Conservation (phyloP, 2,888 invertebrate species). For the Acronicta leporina region DNA sequence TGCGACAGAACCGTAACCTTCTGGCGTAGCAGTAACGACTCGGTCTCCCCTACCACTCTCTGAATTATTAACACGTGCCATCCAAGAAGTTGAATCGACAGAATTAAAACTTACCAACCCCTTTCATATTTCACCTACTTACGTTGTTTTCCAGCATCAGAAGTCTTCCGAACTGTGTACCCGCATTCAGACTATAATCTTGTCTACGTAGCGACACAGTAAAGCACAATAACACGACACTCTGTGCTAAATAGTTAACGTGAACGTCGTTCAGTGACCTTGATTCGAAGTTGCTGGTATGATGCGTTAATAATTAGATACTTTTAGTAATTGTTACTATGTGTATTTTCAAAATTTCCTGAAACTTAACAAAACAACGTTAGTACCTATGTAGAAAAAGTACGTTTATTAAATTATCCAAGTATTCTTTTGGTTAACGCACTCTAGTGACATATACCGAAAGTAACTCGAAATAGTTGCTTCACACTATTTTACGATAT, state of each 20-base stretch:
- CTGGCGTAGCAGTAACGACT: constrained; percentile 72
- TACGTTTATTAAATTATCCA: too few species aligned
- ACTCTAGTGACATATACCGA: too few species aligned
- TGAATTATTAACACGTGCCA: constrained; percentile 85
- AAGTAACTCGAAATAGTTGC: constrained; percentile 26
- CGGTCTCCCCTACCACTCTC: constrained; percentile 70
- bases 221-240: neutral
- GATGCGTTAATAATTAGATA: constrained; percentile 29
- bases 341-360: too few species aligned
- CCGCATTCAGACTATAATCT: constrained; percentile 5
- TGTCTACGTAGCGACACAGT: constrained; percentile 3
- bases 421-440: too few species aligned
- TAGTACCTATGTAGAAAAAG: too few species aligned
- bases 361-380: too few species aligned
- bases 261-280: constrained; percentile 41
- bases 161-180: neutral
- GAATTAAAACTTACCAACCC: constrained; percentile 84
- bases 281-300: constrained; percentile 12
- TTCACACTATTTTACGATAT: constrained; percentile 60
- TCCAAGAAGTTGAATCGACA: constrained; percentile 84
- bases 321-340: constrained; percentile 26
- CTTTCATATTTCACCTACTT: constrained; percentile 81
- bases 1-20: constrained; percentile 56
- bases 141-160: constrained; percentile 49
- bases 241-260: constrained; percentile 28